Conservation (phyloP, 2,888 invertebrate species). For the Lithophane socia region DNA sequence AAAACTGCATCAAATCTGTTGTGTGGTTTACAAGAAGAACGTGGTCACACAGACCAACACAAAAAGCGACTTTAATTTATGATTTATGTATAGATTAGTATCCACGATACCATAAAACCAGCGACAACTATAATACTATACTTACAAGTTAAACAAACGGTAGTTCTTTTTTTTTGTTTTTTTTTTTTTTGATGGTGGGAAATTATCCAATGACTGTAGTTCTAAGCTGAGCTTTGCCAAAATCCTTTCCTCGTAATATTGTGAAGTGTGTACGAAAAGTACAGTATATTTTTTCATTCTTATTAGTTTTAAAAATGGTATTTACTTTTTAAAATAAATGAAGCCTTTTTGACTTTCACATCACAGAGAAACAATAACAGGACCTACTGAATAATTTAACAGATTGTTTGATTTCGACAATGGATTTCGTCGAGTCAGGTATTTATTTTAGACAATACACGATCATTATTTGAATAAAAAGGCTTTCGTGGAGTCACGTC, state of each 20-base stretch:
- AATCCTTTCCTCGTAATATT: constrained; percentile 25
- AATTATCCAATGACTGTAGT: neutral
- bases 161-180: too few species aligned
- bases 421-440: neutral
- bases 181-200: too few species aligned
- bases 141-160: neutral
- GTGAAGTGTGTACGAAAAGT: constrained; percentile 1
- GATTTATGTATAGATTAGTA: too few species aligned
- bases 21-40: too few species aligned
- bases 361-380: constrained; percentile 51
- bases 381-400: neutral
- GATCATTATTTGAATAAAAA: neutral
- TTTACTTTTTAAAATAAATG: constrained; percentile 39
- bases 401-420: neutral
- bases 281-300: neutral
- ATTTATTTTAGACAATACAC: neutral
- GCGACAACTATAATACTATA: neutral
- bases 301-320: neutral
- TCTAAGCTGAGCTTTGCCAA: neutral
- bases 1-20: too few species aligned
- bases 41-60: too few species aligned
- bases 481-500: neutral
- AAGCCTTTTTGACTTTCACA: constrained; percentile 35
- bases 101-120: neutral
- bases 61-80: too few species aligned